These are phyloP conservation scores for Catocala sponsa DNA, from an alignment of 2,888 invertebrate species.

Conservation along the genomic window DNA sequence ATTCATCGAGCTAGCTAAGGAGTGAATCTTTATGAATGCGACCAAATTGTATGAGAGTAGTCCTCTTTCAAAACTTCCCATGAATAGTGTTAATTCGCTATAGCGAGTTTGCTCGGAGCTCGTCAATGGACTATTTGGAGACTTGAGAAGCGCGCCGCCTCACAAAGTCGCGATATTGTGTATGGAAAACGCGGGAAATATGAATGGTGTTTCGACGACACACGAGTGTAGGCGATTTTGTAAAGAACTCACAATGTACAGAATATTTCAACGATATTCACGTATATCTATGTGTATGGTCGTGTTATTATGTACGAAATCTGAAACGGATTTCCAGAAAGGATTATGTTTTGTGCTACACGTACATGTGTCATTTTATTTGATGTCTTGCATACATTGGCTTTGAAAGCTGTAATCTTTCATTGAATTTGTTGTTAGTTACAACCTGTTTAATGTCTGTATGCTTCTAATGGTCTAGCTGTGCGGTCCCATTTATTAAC, in stretches of 20 bases:
- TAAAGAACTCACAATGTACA: slow-evolving; percentile 58
- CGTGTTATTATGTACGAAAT: slow-evolving; percentile 18
- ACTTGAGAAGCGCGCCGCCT: slow-evolving; percentile 77
- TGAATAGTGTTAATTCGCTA: slow-evolving; percentile 88
- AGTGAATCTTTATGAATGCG: slow-evolving; percentile 88
- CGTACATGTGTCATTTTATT: slow-evolving; percentile 7
- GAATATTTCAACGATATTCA: slow-evolving; percentile 48
- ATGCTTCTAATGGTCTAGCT: too few relatives aligned
- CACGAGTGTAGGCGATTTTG: slow-evolving; percentile 73
- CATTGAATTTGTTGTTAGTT: not conserved
- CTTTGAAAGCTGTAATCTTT: not conserved
- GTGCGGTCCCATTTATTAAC: too few relatives aligned
- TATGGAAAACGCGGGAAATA: slow-evolving; percentile 86
- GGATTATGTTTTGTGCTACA: slow-evolving; percentile 22
- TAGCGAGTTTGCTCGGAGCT: slow-evolving; percentile 86
- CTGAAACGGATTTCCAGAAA: slow-evolving; percentile 30
- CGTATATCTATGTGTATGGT: slow-evolving; percentile 15
- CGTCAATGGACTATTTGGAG: slow-evolving; percentile 86
- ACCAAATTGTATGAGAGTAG: slow-evolving; percentile 88
- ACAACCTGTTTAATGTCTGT: too few relatives aligned
- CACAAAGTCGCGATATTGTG: slow-evolving; percentile 83
- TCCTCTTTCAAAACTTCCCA: slow-evolving; percentile 86
- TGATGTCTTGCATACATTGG: not conserved
- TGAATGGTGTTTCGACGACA: slow-evolving; percentile 74
- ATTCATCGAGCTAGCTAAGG: slow-evolving; percentile 83